These are phyloP conservation scores for Brotogeris chrysoptera DNA, from an alignment of 2,797 vertebrate genomes.

Conservation along the genomic window DNA sequence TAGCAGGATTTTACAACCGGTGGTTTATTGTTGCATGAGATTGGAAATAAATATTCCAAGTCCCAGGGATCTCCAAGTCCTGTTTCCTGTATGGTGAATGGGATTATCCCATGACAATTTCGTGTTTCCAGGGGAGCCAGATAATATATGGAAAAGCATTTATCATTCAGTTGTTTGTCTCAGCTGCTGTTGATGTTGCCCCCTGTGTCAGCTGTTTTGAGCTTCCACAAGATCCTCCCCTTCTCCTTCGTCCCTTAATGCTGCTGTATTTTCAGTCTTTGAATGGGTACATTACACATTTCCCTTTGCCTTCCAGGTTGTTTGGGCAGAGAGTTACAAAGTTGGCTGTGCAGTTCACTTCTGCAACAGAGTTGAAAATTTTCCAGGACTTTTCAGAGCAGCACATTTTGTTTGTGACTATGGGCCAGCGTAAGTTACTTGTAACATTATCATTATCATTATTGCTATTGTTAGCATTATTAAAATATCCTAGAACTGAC, in stretches of 20 bases:
- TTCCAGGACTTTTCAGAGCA: not conserved
- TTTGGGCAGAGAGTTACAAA: slow-evolving; percentile 85
- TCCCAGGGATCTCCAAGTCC: not conserved
- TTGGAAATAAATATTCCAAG: not conserved
- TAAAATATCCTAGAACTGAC: not conserved
- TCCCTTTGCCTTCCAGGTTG: slow-evolving; percentile 74
- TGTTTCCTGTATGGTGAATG: not conserved
- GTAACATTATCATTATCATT: not conserved
- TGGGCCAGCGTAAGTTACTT: slow-evolving; percentile 77
- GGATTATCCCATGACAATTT: not conserved
- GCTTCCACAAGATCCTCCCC: not conserved
- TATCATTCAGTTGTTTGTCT: not conserved
- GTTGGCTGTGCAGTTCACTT: slow-evolving; percentile 83
- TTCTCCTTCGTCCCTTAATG: not conserved
- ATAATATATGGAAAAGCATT: not conserved
- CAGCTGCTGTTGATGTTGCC: not conserved
- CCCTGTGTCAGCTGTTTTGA: not conserved
- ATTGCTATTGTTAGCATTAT: not conserved
- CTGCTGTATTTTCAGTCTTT: not conserved
- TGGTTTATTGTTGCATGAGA: not conserved
- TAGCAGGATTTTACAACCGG: not conserved
- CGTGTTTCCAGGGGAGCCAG: not conserved
- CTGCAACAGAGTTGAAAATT: slow-evolving; percentile 58
- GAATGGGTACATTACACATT: not conserved
- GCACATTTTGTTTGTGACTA: slow-evolving; percentile 85